Percentiles rank a stretch among this genome's conserved stretches.
phyloP scores from a whole-genome alignment of 2,888 invertebrate genomes.

The Drosophila sordidapex region DNA sequence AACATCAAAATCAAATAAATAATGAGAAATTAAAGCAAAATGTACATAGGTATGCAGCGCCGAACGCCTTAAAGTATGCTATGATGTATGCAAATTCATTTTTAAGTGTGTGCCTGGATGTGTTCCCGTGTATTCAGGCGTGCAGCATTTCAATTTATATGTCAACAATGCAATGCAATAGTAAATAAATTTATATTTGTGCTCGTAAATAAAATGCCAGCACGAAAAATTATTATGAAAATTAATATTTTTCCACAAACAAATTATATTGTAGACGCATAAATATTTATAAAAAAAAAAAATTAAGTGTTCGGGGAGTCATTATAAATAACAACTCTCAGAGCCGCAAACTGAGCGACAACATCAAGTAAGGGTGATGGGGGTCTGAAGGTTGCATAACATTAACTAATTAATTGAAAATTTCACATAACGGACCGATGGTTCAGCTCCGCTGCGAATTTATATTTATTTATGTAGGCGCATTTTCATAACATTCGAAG shows the following conservation, averaged over 20 bases:
- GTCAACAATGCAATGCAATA: slow-evolving; percentile 73
- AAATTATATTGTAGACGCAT: slow-evolving; percentile 75
- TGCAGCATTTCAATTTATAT: slow-evolving; percentile 75
- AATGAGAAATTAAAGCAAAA: slow-evolving; percentile 73
- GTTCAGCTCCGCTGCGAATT: slow-evolving; percentile 70
- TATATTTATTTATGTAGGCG: slow-evolving; percentile 67
- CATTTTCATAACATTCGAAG: slow-evolving; percentile 27
- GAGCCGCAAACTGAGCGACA: slow-evolving; percentile 13
- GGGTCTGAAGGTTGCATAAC: slow-evolving; percentile 59
- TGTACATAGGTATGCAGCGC: slow-evolving; percentile 72
- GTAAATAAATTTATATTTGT: slow-evolving; percentile 60
- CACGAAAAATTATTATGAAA: slow-evolving; percentile 46
- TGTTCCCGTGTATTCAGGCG: slow-evolving; percentile 17
- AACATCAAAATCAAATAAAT: slow-evolving; percentile 52
- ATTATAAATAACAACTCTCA: slow-evolving; percentile 46
- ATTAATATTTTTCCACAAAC: slow-evolving; percentile 58
- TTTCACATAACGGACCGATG: slow-evolving; percentile 66
- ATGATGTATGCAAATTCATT: slow-evolving; percentile 72
- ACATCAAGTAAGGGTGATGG: slow-evolving; percentile 6
- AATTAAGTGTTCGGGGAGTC: slow-evolving; percentile 77
- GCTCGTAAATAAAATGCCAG: slow-evolving; percentile 42
- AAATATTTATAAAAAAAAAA: slow-evolving; percentile 74
- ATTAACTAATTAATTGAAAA: slow-evolving; percentile 80
- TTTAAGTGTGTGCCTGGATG: slow-evolving; percentile 27
- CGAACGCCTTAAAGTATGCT: slow-evolving; percentile 65